Conservation (phyloP, 1,140 invertebrate genomes). For the Apis mellifera region DNA sequence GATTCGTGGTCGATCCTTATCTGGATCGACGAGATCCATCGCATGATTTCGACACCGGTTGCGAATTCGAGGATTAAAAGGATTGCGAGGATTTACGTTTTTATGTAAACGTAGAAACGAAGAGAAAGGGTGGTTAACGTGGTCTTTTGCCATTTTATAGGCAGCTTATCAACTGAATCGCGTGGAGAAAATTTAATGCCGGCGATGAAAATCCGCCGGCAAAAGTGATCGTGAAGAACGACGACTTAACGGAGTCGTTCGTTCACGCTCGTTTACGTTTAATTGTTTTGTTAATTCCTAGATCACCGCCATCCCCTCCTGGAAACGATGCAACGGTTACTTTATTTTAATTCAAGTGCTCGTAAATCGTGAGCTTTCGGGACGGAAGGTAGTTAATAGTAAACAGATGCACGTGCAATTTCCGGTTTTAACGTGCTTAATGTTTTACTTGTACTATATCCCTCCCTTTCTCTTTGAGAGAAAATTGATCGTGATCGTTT, state of each 20-base stretch:
- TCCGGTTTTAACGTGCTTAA: not conserved
- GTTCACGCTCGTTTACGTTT: conserved; percentile 21
- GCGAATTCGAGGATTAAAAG: too few species aligned
- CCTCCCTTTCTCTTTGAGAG: too few species aligned
- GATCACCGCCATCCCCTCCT: not conserved
- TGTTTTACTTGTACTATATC: too few species aligned
- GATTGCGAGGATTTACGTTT: too few species aligned
- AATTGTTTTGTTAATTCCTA: conserved; percentile 34
- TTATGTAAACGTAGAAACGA: too few species aligned
- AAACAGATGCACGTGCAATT: conserved; percentile 8
- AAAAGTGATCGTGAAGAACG: not conserved
- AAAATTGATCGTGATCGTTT: too few species aligned
- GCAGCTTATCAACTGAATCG: not conserved
- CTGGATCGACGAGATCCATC: too few species aligned
- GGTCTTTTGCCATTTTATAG: not conserved
- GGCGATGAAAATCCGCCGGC: not conserved
- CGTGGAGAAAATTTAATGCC: too few species aligned
- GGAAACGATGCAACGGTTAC: not conserved
- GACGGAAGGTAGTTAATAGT: not conserved
- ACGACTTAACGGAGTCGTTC: not conserved
- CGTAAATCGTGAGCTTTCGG: not conserved
- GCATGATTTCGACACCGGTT: too few species aligned
- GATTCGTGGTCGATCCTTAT: too few species aligned
- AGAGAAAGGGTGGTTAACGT: too few species aligned
- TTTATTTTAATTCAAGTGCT: not conserved